Percentiles rank a stretch among this genome's conserved stretches.
Evolutionary conservation across 1,140 invertebrate species (phyloP).

Genomic region (Orussus abietinus): DNA sequence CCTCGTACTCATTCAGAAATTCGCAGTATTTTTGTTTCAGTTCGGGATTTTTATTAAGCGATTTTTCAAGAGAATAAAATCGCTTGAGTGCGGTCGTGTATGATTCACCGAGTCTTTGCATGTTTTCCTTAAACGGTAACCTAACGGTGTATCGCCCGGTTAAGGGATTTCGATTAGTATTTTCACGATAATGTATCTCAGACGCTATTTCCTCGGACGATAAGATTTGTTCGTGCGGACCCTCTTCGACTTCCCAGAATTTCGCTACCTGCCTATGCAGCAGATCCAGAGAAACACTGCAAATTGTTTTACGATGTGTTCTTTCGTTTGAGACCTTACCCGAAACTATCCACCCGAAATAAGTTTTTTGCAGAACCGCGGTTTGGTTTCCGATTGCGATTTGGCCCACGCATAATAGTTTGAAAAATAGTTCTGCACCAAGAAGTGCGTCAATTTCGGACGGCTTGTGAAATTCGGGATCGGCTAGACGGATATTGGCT

Average conservation of each 20-base stretch:
- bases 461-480: neutral
- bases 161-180: neutral
- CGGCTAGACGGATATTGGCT: neutral
- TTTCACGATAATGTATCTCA: conserved; percentile 3
- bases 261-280: conserved; percentile 4
- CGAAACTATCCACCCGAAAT: conserved; percentile 33
- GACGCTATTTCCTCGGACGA: neutral
- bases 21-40: conserved; percentile 27
- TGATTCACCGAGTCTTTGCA: conserved; percentile 15
- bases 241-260: conserved; percentile 20
- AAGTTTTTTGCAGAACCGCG: conserved; percentile 32
- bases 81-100: conserved; percentile 15
- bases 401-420: conserved; percentile 22
- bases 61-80: conserved; percentile 18
- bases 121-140: conserved; percentile 7
- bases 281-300: neutral
- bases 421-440: conserved; percentile 1
- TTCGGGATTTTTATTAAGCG: conserved; percentile 14
- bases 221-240: neutral
- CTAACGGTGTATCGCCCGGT: conserved; percentile 4
- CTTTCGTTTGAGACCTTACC: conserved; percentile 7
- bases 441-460: neutral
- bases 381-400: conserved; percentile 22
- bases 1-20: conserved; percentile 41
- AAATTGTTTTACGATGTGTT: neutral